Percentiles rank a stretch among this genome's conserved stretches.
phyloP scores from a whole-genome alignment of 2,113 vertebrate genomes.

The Synchiropus splendidus region DNA sequence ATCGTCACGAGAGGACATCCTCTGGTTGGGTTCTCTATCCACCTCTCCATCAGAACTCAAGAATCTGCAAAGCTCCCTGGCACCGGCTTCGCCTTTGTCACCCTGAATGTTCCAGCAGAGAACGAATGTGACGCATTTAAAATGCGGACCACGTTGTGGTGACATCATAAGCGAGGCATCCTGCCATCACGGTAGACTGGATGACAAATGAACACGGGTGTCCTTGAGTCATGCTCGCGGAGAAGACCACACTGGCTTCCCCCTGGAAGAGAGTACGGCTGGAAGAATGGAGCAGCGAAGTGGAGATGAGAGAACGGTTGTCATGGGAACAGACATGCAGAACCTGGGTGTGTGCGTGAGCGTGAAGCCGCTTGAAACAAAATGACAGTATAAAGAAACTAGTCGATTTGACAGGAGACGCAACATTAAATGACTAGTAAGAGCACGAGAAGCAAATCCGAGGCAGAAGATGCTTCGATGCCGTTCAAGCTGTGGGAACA shows the following conservation, averaged over 20 bases:
- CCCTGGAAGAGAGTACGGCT: conserved; percentile 21
- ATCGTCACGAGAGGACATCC: no score
- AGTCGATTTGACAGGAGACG: conserved; percentile 32
- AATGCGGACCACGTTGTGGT: conserved; percentile 14
- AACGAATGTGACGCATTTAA: conserved; percentile 12
- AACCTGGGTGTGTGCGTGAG: conserved; percentile 11
- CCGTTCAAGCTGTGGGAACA: no score
- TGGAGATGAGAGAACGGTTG: conserved; percentile 44
- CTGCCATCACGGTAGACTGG: conserved; percentile 14
- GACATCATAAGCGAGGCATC: conserved; percentile 26
- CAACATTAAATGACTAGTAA: not conserved
- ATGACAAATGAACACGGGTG: conserved; percentile 27
- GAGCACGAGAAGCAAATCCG: no score
- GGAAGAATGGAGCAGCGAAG: conserved; percentile 7
- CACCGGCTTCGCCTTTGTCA: conserved; percentile 7
- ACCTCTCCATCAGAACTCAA: no score
- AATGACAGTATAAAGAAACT: conserved; percentile 45
- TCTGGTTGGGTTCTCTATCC: no score
- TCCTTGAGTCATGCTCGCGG: conserved; percentile 29
- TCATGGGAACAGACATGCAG: conserved; percentile 61
- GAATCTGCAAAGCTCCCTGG: conserved; percentile 26
- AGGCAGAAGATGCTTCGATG: no score
- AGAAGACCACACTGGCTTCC: conserved; percentile 20
- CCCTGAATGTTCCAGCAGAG: conserved; percentile 7
- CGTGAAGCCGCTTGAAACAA: conserved; percentile 46